Conservation (phyloP, 2,113 vertebrate genomes). For the Eira barbara region DNA sequence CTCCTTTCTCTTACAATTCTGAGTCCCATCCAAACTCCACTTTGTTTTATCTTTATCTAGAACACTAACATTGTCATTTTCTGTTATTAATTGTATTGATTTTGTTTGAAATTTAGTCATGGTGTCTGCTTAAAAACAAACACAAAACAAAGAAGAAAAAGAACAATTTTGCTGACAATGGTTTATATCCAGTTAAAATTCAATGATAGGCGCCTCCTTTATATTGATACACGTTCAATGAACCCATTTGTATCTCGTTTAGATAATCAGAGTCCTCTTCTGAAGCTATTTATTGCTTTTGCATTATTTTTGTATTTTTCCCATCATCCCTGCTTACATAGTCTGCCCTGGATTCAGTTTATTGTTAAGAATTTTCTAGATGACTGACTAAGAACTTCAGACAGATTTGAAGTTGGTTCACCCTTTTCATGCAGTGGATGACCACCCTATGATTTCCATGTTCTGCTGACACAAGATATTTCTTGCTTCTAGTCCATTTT, state of each 20-base stretch:
- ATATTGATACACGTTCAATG: not conserved
- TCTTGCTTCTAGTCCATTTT: not conserved
- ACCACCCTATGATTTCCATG: not conserved
- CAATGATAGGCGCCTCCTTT: not conserved
- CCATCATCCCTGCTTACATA: not conserved
- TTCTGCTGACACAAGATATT: slow-evolving; percentile 38
- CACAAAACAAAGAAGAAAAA: not conserved
- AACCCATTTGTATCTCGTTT: not conserved
- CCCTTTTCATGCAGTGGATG: not conserved
- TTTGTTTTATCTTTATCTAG: not conserved
- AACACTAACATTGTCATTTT: not conserved
- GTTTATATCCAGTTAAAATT: not conserved
- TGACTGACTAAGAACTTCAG: not conserved
- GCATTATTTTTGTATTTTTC: not conserved
- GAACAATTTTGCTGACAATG: not conserved
- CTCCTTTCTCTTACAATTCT: not conserved
- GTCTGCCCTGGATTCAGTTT: not conserved
- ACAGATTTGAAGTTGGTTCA: not conserved
- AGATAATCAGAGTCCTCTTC: not conserved
- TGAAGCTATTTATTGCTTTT: not conserved
- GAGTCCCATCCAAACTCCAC: not conserved
- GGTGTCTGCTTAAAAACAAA: not conserved
- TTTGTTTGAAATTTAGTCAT: not conserved
- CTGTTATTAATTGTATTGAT: not conserved
- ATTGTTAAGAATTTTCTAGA: slow-evolving; percentile 4